These are phyloP conservation scores for Cynaeus angustus DNA, from an alignment of 2,888 invertebrate species.

Conservation along the genomic window DNA sequence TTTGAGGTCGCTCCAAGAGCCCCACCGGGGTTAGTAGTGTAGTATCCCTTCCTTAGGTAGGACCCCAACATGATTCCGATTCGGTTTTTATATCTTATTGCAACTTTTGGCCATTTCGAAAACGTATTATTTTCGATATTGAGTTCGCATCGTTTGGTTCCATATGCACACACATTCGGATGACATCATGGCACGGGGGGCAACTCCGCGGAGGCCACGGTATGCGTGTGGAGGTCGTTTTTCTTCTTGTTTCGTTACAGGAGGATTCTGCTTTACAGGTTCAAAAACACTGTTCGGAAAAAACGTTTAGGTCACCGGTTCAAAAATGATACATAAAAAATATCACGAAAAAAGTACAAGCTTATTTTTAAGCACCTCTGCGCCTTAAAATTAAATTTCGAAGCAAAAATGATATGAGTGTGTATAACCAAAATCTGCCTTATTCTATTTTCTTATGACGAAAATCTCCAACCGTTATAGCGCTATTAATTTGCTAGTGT, in stretches of 20 bases:
- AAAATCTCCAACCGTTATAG: slow-evolving; percentile 74
- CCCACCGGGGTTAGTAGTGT: slow-evolving; percentile 66
- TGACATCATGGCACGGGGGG: slow-evolving; percentile 64
- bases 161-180: slow-evolving; percentile 73
- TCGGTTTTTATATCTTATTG: slow-evolving; percentile 52
- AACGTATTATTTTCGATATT: slow-evolving; percentile 58
- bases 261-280: slow-evolving; percentile 68
- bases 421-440: slow-evolving; percentile 81
- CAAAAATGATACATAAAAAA: slow-evolving; percentile 71
- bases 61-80: slow-evolving; percentile 66
- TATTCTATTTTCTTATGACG: slow-evolving; percentile 79
- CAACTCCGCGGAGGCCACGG: slow-evolving; percentile 55
- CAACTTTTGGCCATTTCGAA: slow-evolving; percentile 68
- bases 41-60: slow-evolving; percentile 70
- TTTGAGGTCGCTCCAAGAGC: slow-evolving; percentile 72
- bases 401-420: slow-evolving; percentile 74
- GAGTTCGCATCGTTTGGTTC: slow-evolving; percentile 69
- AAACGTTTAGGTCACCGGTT: slow-evolving; percentile 75
- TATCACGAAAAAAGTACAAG: slow-evolving; percentile 82
- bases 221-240: slow-evolving; percentile 66
- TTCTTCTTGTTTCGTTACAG: slow-evolving; percentile 68
- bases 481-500: slow-evolving; percentile 72
- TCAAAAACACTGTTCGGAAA: slow-evolving; percentile 70
- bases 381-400: slow-evolving; percentile 80
- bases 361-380: slow-evolving; percentile 83